phyloP scores from a whole-genome alignment of 2,888 invertebrate genomes.

The Mesoligia furuncula region DNA sequence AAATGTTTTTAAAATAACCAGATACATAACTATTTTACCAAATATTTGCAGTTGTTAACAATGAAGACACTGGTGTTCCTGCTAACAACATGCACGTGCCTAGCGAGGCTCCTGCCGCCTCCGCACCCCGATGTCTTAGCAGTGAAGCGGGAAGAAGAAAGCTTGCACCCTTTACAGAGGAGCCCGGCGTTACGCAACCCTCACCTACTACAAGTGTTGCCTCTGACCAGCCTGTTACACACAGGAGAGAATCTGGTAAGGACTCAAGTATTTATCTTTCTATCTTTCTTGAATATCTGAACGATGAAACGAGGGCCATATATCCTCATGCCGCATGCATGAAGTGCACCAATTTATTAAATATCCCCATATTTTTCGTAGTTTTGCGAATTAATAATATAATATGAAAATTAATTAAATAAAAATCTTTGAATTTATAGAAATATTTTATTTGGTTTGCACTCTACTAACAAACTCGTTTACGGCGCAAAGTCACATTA shows the following conservation, averaged over 20 bases:
- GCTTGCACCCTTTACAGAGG: slow-evolving; percentile 88
- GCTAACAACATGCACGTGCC: slow-evolving; percentile 69
- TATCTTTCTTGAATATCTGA: not conserved
- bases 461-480: slow-evolving; percentile 6
- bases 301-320: not conserved
- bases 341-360: not conserved
- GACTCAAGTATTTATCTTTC: not conserved
- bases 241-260: slow-evolving; percentile 91
- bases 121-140: slow-evolving; percentile 91
- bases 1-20: not conserved
- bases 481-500: not conserved
- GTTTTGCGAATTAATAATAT: too few species aligned
- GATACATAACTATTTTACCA: not conserved
- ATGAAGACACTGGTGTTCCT: slow-evolving; percentile 76
- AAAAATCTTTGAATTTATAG: too few species aligned
- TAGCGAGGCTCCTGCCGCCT: slow-evolving; percentile 79
- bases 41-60: slow-evolving; percentile 47
- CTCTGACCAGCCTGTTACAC: slow-evolving; percentile 90
- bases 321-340: not conserved
- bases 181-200: slow-evolving; percentile 91
- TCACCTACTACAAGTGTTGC: slow-evolving; percentile 88
- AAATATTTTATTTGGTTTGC: too few species aligned
- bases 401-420: too few species aligned
- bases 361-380: not conserved
- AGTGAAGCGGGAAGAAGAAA: slow-evolving; percentile 89